A percentile compares a stretch with the other conserved stretches of the same genome.
Conservation (phyloP, 2,797 vertebrate species). For the Clangula hyemalis region DNA sequence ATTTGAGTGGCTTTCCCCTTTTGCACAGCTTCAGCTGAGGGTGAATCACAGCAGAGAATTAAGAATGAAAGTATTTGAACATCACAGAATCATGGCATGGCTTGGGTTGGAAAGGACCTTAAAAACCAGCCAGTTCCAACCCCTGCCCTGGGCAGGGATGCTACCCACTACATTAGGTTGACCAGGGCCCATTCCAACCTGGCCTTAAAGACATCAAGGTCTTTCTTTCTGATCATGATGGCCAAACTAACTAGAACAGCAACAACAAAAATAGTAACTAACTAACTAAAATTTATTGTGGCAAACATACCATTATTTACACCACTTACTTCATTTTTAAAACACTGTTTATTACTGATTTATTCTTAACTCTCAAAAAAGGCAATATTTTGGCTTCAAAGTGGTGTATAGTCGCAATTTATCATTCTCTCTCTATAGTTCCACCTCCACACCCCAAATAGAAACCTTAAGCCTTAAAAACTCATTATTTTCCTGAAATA, state of each 20-base stretch:
- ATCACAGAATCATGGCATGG: too few relatives aligned
- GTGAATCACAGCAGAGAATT: slow-evolving; percentile 35
- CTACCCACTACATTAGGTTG: too few relatives aligned
- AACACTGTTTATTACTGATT: not conserved
- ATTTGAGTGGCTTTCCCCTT: slow-evolving; percentile 27
- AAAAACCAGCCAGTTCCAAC: too few relatives aligned
- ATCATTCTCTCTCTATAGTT: not conserved
- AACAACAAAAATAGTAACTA: not conserved
- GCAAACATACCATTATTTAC: not conserved
- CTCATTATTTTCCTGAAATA: not conserved
- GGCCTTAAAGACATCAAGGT: not conserved
- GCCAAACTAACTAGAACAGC: not conserved
- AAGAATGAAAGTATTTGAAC: slow-evolving; percentile 15
- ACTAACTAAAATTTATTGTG: too few relatives aligned
- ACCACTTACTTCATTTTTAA: not conserved
- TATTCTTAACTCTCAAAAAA: not conserved
- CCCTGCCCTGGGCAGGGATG: too few relatives aligned
- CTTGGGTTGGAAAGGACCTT: too few relatives aligned
- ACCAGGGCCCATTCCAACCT: too few relatives aligned
- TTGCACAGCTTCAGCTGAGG: slow-evolving; percentile 15
- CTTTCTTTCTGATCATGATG: not conserved
- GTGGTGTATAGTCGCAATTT: not conserved
- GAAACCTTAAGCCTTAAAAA: not conserved
- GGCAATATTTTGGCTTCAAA: not conserved
- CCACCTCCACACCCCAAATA: not conserved